phyloP scores from a whole-genome alignment of 2,888 invertebrate genomes.

The Chelonus formosanus region DNA sequence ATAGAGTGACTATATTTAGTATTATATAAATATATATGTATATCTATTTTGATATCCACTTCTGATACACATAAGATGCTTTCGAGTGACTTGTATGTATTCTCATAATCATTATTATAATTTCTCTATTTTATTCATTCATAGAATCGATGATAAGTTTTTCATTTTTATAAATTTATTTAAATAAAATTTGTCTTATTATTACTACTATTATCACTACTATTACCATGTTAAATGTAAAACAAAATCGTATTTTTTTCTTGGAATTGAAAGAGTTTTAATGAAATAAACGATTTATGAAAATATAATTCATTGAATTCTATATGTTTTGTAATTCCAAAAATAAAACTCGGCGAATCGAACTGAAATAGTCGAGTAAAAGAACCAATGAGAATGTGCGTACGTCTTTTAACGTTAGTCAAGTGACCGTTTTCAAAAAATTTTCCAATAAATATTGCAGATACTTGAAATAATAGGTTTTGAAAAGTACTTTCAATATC shows the following conservation, averaged over 20 bases:
- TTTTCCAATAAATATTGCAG: conserved; percentile 13
- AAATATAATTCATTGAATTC: conserved; percentile 16
- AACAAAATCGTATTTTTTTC: too few species aligned
- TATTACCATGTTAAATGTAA: too few species aligned
- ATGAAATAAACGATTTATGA: not conserved
- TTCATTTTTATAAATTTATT: too few species aligned
- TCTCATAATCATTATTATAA: conserved; percentile 44
- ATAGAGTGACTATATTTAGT: conserved; percentile 62
- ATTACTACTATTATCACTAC: too few species aligned
- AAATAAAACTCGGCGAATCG: conserved; percentile 34
- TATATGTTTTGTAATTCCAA: conserved; percentile 20
- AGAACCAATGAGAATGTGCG: conserved; percentile 13
- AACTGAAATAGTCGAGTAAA: conserved; percentile 32
- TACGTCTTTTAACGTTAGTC: conserved; percentile 9
- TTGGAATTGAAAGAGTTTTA: not conserved
- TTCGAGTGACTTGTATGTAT: conserved; percentile 46
- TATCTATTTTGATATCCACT: conserved; percentile 57
- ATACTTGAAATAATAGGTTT: too few species aligned
- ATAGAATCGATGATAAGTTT: too few species aligned
- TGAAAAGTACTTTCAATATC: too few species aligned
- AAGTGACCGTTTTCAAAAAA: conserved; percentile 12
- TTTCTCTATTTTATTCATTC: conserved; percentile 45
- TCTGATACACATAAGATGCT: too few species aligned
- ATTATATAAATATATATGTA: conserved; percentile 27
- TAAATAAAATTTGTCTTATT: too few species aligned